Percentiles rank a stretch among this genome's conserved stretches.
Conservation (phyloP, 2,113 vertebrate species). For the Malurus melanocephalus region DNA sequence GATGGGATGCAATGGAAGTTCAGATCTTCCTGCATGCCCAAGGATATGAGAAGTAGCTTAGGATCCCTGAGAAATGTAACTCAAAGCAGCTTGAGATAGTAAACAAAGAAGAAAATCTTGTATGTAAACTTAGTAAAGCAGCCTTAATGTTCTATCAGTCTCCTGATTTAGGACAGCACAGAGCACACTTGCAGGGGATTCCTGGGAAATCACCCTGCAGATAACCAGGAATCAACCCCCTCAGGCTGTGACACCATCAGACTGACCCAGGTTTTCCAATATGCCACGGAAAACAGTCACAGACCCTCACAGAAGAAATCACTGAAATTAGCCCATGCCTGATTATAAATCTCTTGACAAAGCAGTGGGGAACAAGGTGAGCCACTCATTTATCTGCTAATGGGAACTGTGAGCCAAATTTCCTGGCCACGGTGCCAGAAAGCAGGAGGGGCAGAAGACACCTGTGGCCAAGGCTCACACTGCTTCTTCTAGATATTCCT, state of each 20-base stretch:
- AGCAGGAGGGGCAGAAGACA: constrained; percentile 23
- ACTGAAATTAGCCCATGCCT: constrained; percentile 3
- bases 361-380: constrained; percentile 42
- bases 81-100: neutral
- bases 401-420: constrained; percentile 59
- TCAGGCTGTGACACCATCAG: neutral
- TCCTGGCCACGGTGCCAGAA: constrained; percentile 42
- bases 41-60: neutral
- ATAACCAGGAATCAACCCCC: neutral
- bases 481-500: neutral
- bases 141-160: neutral
- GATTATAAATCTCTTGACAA: constrained; percentile 49
- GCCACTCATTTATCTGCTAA: constrained; percentile 60
- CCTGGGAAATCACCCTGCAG: neutral
- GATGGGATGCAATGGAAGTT: neutral
- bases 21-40: neutral
- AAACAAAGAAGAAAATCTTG: neutral
- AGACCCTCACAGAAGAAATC: neutral
- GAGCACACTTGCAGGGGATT: neutral
- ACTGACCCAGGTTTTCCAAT: neutral
- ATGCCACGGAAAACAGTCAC: neutral
- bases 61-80: neutral
- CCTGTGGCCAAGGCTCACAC: constrained; percentile 29
- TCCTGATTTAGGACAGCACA: neutral
- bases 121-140: neutral